phyloP scores from a whole-genome alignment of 2,888 invertebrate species.

The Venusia cambrica region DNA sequence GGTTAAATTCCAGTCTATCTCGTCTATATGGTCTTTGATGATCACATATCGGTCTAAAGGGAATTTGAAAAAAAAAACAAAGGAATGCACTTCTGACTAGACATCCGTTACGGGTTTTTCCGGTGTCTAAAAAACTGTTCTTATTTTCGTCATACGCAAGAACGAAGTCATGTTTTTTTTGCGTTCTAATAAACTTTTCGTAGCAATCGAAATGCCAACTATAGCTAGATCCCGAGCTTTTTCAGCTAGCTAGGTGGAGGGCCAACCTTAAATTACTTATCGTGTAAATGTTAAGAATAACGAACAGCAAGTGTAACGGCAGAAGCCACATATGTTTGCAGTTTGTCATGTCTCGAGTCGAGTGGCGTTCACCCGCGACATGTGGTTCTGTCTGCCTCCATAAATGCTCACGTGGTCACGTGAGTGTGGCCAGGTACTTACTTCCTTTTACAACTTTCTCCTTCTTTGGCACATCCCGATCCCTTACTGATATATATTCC shows the following conservation, averaged over 20 bases:
- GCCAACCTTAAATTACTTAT: slow-evolving; percentile 46
- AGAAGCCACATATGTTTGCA: slow-evolving; percentile 53
- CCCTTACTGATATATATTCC: slow-evolving; percentile 24
- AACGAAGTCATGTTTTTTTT: no score
- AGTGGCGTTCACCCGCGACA: slow-evolving; percentile 58
- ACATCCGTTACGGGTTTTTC: no score
- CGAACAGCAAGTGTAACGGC: slow-evolving; percentile 41
- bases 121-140: no score
- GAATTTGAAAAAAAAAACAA: no score
- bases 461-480: slow-evolving; percentile 32
- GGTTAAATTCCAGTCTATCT: no score
- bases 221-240: slow-evolving; percentile 15
- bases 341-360: slow-evolving; percentile 49
- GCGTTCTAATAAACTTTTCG: no score
- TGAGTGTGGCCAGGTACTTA: slow-evolving; percentile 64
- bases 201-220: no score
- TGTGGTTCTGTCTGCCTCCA: slow-evolving; percentile 43
- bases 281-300: slow-evolving; percentile 37
- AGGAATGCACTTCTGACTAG: no score
- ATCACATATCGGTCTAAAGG: no score
- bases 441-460: slow-evolving; percentile 49
- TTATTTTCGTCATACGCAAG: no score
- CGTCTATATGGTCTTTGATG: no score
- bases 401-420: slow-evolving; percentile 58
- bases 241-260: slow-evolving; percentile 40